Conservation (phyloP, 2,888 invertebrate species). For the Torymus auratus region DNA sequence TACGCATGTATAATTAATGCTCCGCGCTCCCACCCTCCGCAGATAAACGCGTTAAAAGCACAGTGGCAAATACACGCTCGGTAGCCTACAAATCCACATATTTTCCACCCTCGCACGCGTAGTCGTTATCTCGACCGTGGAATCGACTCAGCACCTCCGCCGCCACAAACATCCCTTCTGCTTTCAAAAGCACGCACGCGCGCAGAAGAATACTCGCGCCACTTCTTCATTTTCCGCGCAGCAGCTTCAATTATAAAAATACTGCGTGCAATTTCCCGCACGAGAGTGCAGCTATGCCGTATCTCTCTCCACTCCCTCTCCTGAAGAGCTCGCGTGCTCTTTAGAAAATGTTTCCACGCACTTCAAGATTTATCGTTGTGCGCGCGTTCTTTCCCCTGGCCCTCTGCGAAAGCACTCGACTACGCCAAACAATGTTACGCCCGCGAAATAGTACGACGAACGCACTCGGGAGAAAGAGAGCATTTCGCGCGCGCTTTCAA, state of each 20-base stretch:
- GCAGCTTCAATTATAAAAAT: slow-evolving; percentile 49
- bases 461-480: too few species aligned
- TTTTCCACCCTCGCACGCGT: too few species aligned
- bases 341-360: slow-evolving; percentile 50
- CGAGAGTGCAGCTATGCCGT: too few species aligned
- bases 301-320: not conserved
- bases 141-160: too few species aligned
- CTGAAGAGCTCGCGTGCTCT: slow-evolving; percentile 10
- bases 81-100: too few species aligned
- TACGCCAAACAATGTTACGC: slow-evolving; percentile 33
- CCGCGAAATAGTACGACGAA: slow-evolving; percentile 12
- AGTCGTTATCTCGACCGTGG: too few species aligned
- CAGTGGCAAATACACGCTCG: too few species aligned
- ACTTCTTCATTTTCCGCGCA: slow-evolving; percentile 3
- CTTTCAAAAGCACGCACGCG: too few species aligned
- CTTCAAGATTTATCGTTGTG: slow-evolving; percentile 44
- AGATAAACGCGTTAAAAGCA: too few species aligned
- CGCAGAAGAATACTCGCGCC: not conserved
- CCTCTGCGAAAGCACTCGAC: slow-evolving; percentile 11
- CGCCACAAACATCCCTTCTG: too few species aligned
- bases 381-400: slow-evolving; percentile 12
- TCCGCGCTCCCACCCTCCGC: too few species aligned
- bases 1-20: too few species aligned
- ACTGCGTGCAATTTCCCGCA: slow-evolving; percentile 17
- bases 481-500: slow-evolving; percentile 24